Conservation (phyloP, 2,797 vertebrate genomes). For the Acanthis flammea region DNA sequence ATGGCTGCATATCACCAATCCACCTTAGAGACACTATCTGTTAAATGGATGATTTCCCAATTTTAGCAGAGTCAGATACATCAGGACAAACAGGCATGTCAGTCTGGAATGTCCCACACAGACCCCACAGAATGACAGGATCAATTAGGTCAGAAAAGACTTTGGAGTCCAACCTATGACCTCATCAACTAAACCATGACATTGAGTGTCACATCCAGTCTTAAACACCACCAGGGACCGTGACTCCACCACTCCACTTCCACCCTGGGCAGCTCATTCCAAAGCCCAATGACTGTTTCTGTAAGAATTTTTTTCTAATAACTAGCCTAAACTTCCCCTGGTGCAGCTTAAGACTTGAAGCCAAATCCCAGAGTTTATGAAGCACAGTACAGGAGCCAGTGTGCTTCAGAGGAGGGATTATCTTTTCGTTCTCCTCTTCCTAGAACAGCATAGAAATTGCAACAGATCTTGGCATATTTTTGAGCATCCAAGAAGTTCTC, state of each 20-base stretch:
- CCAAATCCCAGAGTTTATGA: neutral
- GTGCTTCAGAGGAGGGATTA: neutral
- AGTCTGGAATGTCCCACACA: neutral
- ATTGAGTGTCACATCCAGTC: neutral
- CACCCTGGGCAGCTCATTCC: neutral
- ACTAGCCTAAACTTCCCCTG: neutral
- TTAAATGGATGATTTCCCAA: neutral
- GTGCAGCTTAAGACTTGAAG: neutral
- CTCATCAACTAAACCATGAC: neutral
- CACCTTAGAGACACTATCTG: neutral
- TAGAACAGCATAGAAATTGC: neutral
- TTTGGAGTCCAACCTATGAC: neutral
- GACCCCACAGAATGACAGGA: neutral
- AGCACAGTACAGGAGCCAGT: neutral
- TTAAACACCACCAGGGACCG: fast-evolving
- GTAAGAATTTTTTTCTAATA: neutral
- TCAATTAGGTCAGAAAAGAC: neutral
- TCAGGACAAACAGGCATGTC: neutral
- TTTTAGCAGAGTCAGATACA: neutral
- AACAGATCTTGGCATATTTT: neutral
- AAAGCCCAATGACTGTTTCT: neutral
- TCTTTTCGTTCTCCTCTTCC: neutral
- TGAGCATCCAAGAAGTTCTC: neutral
- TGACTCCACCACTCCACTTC: neutral
- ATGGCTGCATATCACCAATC: neutral